Percentiles rank a stretch among this genome's conserved stretches.
phyloP scores from a whole-genome alignment of 2,797 vertebrate genomes.

The Hemitrygon akajei region DNA sequence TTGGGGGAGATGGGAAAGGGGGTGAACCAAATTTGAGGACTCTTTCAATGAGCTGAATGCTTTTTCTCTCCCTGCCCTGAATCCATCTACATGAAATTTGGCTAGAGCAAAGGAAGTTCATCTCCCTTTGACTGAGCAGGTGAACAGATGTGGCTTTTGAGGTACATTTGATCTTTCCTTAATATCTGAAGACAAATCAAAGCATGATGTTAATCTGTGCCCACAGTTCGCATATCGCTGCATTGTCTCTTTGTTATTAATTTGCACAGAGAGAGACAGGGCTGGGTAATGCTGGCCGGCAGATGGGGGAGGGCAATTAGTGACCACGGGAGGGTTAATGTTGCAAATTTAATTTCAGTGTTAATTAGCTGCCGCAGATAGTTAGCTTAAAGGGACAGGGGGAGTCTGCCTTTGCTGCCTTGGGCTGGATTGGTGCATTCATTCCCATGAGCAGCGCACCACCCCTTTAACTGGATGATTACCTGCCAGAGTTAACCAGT shows the following conservation, averaged over 20 bases:
- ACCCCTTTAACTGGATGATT: constrained; percentile 21
- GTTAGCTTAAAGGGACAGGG: constrained; percentile 32
- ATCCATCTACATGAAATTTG: too few species aligned
- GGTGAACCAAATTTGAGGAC: too few species aligned
- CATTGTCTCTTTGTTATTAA: constrained; percentile 31
- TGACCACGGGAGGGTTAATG: constrained; percentile 32
- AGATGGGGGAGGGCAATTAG: constrained; percentile 34
- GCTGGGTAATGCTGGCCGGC: constrained; percentile 15
- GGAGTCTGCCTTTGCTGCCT: constrained; percentile 18
- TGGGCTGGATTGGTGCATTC: neutral
- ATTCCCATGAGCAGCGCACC: neutral
- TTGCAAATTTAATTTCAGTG: constrained; percentile 35
- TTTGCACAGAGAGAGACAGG: neutral
- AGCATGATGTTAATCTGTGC: constrained; percentile 6
- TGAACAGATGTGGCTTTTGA: neutral
- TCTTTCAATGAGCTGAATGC: neutral
- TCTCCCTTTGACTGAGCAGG: neutral
- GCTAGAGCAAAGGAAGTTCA: neutral
- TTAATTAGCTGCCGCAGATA: constrained; percentile 33
- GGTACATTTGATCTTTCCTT: neutral
- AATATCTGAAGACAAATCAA: neutral
- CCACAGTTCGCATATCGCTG: neutral
- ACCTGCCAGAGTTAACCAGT: neutral
- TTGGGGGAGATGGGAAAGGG: too few species aligned
- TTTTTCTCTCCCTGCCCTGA: neutral